Base-by-base conservation (phyloP, 2,797 vertebrate genomes). In the Alectoris magna region DNA sequence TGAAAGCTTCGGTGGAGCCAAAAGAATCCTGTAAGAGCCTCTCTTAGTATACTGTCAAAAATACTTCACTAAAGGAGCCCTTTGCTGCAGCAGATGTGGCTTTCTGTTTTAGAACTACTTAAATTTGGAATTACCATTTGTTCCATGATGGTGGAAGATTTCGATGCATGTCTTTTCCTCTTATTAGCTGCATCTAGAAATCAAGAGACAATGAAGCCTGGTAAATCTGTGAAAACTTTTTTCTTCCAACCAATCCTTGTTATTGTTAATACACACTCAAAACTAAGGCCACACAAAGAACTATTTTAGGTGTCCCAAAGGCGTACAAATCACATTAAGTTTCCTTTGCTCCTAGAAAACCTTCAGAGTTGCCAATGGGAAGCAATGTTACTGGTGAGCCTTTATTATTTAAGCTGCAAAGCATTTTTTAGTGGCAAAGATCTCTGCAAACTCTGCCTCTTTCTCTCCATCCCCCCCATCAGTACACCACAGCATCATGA, bases 111-210 rank as follows among this genome's bases (percentile, higher is more conserved):
- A 84, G 39, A 48, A 22, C 2, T 7, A 31, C 46, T 72, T 19
- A 39, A 80, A 92, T n/a, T 44, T 53, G 68, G 74, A 77, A 80
- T 96, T 97, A 97, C 97, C 96, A 91, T 90, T 89, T 90, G 71
- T 60, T 91, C 88, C 1, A 19, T 68, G 70, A 85, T 44, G 60
- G 78, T 39, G 15, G 95, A 53, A 80, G 94, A 19, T 49, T 77
- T 23, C 73, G 88, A 3, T 3, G 34, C 11, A 1, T 43, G 34
- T 64, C 48, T 90, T 86, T 64, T 91, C 75, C 60, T 96, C 78
- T 94, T 97, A 68, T 1, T 93, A 63, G 71, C n/a, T 77, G 67
- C n/a, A 94, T 4, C 96, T 97, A 83, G 59, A 59, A 95, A 94
- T 60, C 77, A 92, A 93, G 23, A 91, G 81, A 86, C 31, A 84